Evolutionary conservation across 2,888 invertebrate species (phyloP).

Genomic region (Athrips mouffetella): DNA sequence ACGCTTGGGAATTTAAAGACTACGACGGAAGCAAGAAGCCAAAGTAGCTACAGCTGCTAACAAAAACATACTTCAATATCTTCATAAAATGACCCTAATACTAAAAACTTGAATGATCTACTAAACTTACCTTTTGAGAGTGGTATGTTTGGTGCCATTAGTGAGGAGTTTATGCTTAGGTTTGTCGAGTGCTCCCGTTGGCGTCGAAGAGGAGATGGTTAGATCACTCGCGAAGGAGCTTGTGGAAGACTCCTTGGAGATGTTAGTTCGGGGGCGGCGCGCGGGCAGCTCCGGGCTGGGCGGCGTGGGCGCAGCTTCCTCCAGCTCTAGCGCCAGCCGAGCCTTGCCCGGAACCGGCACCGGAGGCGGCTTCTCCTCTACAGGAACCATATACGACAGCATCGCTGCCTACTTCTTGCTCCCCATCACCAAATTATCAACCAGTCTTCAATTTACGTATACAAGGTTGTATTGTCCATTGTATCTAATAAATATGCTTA

Average conservation of each 20-base stretch:
- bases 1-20: conserved; percentile 54
- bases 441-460: conserved; percentile 15
- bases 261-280: conserved; percentile 53
- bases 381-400: conserved; percentile 89
- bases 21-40: conserved; percentile 28
- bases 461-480: conserved; percentile 20
- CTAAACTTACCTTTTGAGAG: conserved; percentile 84
- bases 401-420: conserved; percentile 58
- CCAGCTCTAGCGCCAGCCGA: conserved; percentile 67
- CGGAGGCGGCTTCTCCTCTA: conserved; percentile 86
- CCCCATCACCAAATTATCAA: conserved; percentile 11
- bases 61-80: too few relatives aligned
- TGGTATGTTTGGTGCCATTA: conserved; percentile 84
- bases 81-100: too few relatives aligned
- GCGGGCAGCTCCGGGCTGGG: conserved; percentile 59
- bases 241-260: conserved; percentile 83
- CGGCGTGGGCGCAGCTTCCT: conserved; percentile 34
- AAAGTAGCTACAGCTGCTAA: too few relatives aligned
- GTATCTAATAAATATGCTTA: conserved; percentile 26
- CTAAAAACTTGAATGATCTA: too few relatives aligned
- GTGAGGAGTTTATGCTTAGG: conserved; percentile 82
- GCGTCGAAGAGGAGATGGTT: conserved; percentile 81
- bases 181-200: conserved; percentile 80
- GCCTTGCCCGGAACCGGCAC: conserved; percentile 75
- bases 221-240: conserved; percentile 83